These are phyloP conservation scores for Philopedon plagiatum DNA, from an alignment of 2,888 invertebrate species.

Conservation along the genomic window DNA sequence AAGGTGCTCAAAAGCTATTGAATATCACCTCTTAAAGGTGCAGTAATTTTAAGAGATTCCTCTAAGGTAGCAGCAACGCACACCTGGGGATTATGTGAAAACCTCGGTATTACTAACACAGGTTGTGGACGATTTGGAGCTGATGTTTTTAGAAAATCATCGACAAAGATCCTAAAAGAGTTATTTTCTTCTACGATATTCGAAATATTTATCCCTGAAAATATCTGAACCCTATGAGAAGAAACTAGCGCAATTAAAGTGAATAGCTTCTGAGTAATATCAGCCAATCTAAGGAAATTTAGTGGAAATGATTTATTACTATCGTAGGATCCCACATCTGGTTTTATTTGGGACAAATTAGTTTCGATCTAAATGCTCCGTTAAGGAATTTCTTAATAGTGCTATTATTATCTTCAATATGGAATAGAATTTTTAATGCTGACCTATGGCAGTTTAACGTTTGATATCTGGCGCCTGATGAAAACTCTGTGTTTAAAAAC, in stretches of 20 bases:
- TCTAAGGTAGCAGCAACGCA: not conserved
- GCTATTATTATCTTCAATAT: not conserved
- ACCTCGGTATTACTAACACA: constrained; percentile 15
- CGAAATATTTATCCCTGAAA: constrained; percentile 34
- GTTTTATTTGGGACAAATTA: constrained; percentile 51
- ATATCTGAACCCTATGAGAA: constrained; percentile 39
- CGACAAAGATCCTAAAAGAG: constrained; percentile 33
- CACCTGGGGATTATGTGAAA: constrained; percentile 2
- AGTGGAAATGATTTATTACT: constrained; percentile 13
- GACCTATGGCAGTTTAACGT: constrained; percentile 25
- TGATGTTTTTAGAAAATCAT: constrained; percentile 44
- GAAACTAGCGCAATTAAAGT: not conserved
- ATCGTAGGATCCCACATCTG: constrained; percentile 56
- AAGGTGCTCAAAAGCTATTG: constrained; percentile 2
- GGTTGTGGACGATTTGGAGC: constrained; percentile 22
- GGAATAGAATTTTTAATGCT: not conserved
- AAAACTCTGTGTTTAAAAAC: not conserved
- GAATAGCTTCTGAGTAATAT: not conserved
- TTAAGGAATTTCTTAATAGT: constrained; percentile 46
- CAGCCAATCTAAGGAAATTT: constrained; percentile 19
- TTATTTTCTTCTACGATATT: constrained; percentile 29
- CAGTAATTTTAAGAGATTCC: not conserved
- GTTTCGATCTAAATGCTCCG: constrained; percentile 50
- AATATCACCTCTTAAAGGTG: not conserved
- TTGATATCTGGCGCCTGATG: not conserved